These are phyloP conservation scores for Prorops nasuta DNA, from an alignment of 1,140 invertebrate genomes.

Conservation along the genomic window DNA sequence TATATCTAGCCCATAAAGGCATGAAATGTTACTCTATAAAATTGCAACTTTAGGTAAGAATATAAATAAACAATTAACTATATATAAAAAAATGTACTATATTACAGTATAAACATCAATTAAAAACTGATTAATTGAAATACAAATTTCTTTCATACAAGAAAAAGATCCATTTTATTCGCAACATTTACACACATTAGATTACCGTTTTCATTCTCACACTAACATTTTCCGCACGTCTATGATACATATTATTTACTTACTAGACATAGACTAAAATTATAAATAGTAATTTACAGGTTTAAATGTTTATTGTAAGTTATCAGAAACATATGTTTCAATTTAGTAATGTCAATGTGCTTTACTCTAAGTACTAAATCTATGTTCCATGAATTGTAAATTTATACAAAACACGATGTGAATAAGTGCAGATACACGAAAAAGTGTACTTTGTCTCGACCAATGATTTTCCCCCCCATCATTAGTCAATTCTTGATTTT, in stretches of 20 bases:
- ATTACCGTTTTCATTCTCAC: too few species aligned
- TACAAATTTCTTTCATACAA: too few species aligned
- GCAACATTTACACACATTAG: constrained; percentile 12
- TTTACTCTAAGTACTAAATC: neutral
- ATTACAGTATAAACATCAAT: too few species aligned
- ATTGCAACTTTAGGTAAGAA: too few species aligned
- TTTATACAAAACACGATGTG: constrained; percentile 17
- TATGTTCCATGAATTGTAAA: constrained; percentile 5
- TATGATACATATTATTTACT: constrained; percentile 17
- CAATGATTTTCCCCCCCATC: too few species aligned
- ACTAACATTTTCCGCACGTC: neutral
- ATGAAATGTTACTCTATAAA: too few species aligned
- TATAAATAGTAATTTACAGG: constrained; percentile 39
- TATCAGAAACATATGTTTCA: constrained; percentile 5
- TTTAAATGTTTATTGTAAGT: constrained; percentile 22
- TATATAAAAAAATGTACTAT: too few species aligned
- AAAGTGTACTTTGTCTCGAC: constrained; percentile 9
- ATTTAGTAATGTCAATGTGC: neutral
- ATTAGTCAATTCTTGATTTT: neutral
- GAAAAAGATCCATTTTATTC: constrained; percentile 19
- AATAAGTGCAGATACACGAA: constrained; percentile 9
- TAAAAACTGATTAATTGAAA: too few species aligned
- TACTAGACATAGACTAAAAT: constrained; percentile 26
- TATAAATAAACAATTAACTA: too few species aligned
- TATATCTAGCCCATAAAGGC: too few species aligned